Evolutionary conservation across 2,113 vertebrate genomes (phyloP).

Genomic region (Glaucomys volans): DNA sequence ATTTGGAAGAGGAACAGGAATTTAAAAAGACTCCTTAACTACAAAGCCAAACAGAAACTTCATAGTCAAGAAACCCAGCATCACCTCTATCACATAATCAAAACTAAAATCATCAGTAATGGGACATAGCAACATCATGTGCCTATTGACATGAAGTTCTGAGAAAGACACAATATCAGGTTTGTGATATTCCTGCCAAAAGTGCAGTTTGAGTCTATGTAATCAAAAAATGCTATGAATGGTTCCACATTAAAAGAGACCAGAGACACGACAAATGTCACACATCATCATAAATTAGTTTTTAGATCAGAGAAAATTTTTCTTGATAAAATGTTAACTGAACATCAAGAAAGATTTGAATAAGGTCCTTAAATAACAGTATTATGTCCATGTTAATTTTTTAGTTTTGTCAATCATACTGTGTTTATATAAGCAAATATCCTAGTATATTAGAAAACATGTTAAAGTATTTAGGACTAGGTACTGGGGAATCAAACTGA

Average conservation of each 20-base stretch:
- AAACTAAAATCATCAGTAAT: conserved; percentile 40
- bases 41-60: conserved; percentile 14
- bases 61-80: neutral
- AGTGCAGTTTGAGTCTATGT: neutral
- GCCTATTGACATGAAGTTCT: neutral
- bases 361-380: neutral
- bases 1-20: neutral
- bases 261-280: neutral
- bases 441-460: conserved; percentile 7
- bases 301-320: neutral
- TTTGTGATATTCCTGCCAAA: neutral
- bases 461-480: neutral
- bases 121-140: neutral
- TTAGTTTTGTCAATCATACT: neutral
- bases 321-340: neutral
- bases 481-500: too few relatives aligned
- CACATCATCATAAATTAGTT: conserved; percentile 21
- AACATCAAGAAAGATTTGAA: neutral
- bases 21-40: neutral
- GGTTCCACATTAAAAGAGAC: neutral
- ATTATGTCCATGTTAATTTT: neutral
- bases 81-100: conserved; percentile 23
- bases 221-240: neutral
- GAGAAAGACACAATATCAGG: neutral
- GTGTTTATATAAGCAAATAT: neutral